Conservation (phyloP, 2,113 vertebrate genomes). For the Perca flavescens region DNA sequence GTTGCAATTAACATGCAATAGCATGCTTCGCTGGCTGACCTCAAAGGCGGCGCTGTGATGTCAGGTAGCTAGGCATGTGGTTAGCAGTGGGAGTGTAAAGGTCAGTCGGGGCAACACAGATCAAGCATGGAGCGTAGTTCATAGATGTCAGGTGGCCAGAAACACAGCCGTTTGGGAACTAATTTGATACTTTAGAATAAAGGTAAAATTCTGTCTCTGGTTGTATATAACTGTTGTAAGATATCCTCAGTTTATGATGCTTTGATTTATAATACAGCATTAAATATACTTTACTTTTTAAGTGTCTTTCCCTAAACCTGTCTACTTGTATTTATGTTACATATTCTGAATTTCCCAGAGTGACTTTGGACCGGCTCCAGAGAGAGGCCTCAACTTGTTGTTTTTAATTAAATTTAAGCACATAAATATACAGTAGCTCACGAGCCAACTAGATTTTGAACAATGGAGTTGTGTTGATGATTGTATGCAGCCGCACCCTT, state of each 20-base stretch:
- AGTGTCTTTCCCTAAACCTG: constrained; percentile 28
- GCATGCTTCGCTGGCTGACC: constrained; percentile 59
- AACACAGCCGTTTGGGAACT: constrained; percentile 7
- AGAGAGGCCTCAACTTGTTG: constrained; percentile 48
- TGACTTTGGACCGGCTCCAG: constrained; percentile 16
- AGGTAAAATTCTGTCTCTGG: background rate
- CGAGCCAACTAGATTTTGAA: constrained; percentile 29
- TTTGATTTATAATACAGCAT: background rate
- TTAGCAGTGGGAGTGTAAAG: constrained; percentile 61
- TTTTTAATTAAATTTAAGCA: constrained; percentile 58
- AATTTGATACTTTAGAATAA: background rate
- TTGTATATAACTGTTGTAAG: background rate
- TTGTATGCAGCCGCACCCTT: constrained; percentile 45
- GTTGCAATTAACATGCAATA: constrained; percentile 76
- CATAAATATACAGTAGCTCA: constrained; percentile 56
- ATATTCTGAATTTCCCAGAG: constrained; percentile 28
- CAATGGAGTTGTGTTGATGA: constrained; percentile 42
- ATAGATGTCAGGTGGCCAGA: constrained; percentile 59
- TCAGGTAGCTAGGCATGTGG: constrained; percentile 71
- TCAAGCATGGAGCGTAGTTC: constrained; percentile 58
- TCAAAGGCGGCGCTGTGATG: constrained; percentile 70
- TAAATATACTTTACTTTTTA: constrained; percentile 10
- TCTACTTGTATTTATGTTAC: background rate
- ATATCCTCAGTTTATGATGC: background rate
- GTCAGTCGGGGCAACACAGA: constrained; percentile 53